Conservation (phyloP, 2,113 vertebrate genomes). For the Xiphophorus couchianus region DNA sequence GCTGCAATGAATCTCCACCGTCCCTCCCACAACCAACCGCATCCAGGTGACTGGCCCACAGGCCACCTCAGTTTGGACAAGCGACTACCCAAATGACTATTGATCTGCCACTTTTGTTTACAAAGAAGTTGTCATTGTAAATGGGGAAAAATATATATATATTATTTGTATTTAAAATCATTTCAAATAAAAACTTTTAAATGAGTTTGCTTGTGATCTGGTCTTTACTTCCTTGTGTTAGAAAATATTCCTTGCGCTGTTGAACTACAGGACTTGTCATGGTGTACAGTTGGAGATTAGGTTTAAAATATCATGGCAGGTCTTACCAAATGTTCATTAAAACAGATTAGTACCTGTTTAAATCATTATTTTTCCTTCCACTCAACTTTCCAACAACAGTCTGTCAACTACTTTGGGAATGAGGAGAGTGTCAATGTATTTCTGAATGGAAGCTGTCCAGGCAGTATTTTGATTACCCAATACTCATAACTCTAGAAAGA, state of each 20-base stretch:
- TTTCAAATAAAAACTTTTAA: slow-evolving; percentile 92
- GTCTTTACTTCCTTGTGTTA: too few relatives aligned
- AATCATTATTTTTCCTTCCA: too few relatives aligned
- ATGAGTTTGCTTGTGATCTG: slow-evolving; percentile 23
- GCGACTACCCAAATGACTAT: slow-evolving; percentile 68
- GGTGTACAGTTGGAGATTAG: neutral
- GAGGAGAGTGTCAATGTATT: too few relatives aligned
- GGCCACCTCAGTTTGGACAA: slow-evolving; percentile 52
- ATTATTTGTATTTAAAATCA: slow-evolving; percentile 92
- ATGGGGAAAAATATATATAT: slow-evolving; percentile 78
- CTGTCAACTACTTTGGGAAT: too few relatives aligned
- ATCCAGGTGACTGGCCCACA: slow-evolving; percentile 25
- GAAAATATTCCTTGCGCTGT: neutral
- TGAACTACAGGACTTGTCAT: neutral
- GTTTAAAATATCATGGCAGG: neutral
- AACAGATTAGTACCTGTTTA: too few relatives aligned
- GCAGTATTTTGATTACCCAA: too few relatives aligned
- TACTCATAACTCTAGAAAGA: too few relatives aligned
- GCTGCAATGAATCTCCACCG: slow-evolving; percentile 63
- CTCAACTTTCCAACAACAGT: too few relatives aligned
- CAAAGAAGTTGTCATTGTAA: slow-evolving; percentile 90
- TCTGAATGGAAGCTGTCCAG: too few relatives aligned
- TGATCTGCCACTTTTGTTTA: slow-evolving; percentile 86
- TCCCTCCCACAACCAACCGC: slow-evolving; percentile 47
- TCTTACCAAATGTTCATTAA: neutral